Evolutionary conservation across 2,797 vertebrate genomes (phyloP), one percentile per base, ranked within the genome.

Genomic region (Poecilia gillii): DNA sequence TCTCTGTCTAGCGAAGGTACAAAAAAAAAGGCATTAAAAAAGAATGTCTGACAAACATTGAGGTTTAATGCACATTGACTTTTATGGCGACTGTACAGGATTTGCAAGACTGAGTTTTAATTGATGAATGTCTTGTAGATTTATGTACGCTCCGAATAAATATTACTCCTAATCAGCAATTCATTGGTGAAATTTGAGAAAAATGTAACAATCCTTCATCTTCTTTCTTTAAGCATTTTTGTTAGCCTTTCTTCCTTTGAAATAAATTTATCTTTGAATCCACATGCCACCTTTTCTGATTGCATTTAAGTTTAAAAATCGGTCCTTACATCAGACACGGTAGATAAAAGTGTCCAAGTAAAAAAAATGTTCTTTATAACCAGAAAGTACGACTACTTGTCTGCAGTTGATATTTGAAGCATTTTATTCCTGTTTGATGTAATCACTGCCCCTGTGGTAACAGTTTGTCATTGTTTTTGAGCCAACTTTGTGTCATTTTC

Each of bases 1-100:
- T 82, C 76, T 81, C 75, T 91, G 83, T 87, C 86, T 90, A 91
- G 88, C 90, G 90, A 89, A 87, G 85, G 81, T 82, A 77, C 57
- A 62, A 88, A 76, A 66, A 81, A 3, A 89, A 89, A 90, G 80
- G 91, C 88, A 87, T 79, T 77, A 76, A 74, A 78, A 79, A 59
- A 85, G 62, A 62, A 68, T 59, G 72, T 79, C 78, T 79, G 70
- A 73, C 84, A 79, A 81, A 82, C 75, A 81, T 80, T 89, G 74
- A 82, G 88, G 85, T 88, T 84, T 71, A 45, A 71, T 71, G 25
- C 12, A 45, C 41, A 25, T 25, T 68, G 4, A 41, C 64, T 41
- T 41, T 68, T 41, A 41, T n/a, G 39, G 6, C 45, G 39, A 14
- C 12, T 25, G 23, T 71, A 45, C 12, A 55, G 72, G 82, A 80